Base-by-base conservation (phyloP, 2,888 invertebrate species). In the Druceiella hillmani region DNA sequence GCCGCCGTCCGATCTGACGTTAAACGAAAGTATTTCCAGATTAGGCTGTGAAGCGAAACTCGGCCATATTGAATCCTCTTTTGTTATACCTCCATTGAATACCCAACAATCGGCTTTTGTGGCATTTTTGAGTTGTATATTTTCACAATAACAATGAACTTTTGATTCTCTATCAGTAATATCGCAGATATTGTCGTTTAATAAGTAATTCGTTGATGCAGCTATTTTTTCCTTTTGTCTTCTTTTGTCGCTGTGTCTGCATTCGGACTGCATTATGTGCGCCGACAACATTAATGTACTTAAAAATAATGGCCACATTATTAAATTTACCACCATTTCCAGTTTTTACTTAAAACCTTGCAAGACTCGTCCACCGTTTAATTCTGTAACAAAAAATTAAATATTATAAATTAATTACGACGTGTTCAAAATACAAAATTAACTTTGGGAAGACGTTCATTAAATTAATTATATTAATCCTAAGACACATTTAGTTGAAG, bases 61-160 rank as follows among this genome's bases (percentile, higher is more conserved):
- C 3, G 75, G 75, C 87, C 88, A 88, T 39, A 83, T 74, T 3
- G 77, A 74, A 52, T 86, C 81, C 41, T 82, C 81, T 49, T 75
- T 74, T 1, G 77, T 72, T 45, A 83, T 70, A 7, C 66, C 67
- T 3, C 67, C 70, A 12, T 63, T 59, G 56, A 86, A 82, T 10
- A 88, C 75, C 78, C 82, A 79, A 53, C 89, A 89, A 52, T 83
- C 84, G 2, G 83, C 84, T 48, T 78, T 78, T 2, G 79, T 78
- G 1, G 83, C 83, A 52, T 62, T 56, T 54, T 67, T 66, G 2
- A 61, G 61, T 42, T 64, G 64, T 37, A 61, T 66, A 45, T 59
- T 68, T 50, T 69, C 68, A 47, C 71, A 72, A 50, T 71, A 71
- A 52, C 71, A 72, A 44, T 71, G 69, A 5, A 71, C 62, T 56